phyloP scores from a whole-genome alignment of 2,797 vertebrate species.

The Cossypha dichroa region DNA sequence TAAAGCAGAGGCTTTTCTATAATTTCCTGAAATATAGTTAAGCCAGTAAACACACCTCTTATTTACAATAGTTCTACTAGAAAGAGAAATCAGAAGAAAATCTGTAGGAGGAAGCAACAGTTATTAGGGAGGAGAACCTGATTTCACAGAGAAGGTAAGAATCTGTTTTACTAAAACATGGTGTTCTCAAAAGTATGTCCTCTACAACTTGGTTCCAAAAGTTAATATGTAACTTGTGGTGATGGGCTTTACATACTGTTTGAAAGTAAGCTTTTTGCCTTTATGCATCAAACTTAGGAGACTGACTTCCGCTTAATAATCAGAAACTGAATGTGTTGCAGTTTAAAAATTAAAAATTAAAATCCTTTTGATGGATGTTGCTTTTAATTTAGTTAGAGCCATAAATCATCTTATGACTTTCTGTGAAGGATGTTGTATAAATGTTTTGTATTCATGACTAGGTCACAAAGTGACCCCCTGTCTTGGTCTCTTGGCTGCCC shows the following conservation, averaged over 20 bases:
- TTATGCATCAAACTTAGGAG: neutral
- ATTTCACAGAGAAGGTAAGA: neutral
- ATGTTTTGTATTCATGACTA: neutral
- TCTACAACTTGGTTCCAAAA: neutral
- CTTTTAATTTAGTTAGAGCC: constrained; percentile 47
- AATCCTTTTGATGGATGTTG: constrained; percentile 29
- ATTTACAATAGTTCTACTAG: neutral
- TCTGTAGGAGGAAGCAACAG: neutral
- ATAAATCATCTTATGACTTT: constrained; percentile 37
- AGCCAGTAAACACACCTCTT: neutral
- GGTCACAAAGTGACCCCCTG: neutral
- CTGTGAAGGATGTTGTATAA: neutral
- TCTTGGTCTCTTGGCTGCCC: neutral
- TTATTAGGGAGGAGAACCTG: neutral
- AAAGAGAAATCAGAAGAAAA: neutral
- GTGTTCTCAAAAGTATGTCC: neutral
- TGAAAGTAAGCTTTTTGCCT: neutral
- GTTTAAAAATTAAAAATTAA: constrained; percentile 42
- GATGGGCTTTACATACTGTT: neutral
- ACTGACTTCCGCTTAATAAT: neutral
- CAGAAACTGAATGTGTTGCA: neutral
- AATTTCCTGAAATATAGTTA: neutral
- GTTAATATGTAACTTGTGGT: neutral
- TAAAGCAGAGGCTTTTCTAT: neutral
- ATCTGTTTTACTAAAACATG: neutral